A percentile compares a stretch with the other conserved stretches of the same genome.
phyloP scores from a whole-genome alignment of 2,888 invertebrate species.

The Thysanoteuthis rhombus region DNA sequence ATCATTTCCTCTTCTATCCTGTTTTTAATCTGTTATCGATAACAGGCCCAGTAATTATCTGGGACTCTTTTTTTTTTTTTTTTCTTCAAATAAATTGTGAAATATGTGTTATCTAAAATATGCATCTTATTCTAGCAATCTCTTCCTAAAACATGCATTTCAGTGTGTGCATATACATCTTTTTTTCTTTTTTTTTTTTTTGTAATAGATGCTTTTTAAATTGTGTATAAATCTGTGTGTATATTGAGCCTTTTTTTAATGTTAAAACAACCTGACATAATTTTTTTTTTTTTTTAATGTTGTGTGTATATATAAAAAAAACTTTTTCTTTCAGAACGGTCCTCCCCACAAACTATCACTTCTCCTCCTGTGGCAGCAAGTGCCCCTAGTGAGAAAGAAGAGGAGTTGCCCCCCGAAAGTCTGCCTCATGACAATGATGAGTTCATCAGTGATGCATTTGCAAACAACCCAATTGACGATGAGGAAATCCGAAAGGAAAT shows the following conservation, averaged over 20 bases:
- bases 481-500: constrained; percentile 75
- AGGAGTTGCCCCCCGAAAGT: constrained; percentile 50
- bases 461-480: constrained; percentile 67
- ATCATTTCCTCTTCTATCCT: background rate
- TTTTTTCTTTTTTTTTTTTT: too few species aligned
- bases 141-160: background rate
- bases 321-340: constrained; percentile 30
- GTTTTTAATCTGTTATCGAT: background rate
- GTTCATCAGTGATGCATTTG: constrained; percentile 82
- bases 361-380: constrained; percentile 18
- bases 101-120: background rate
- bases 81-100: background rate
- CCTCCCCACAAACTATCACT: constrained; percentile 28
- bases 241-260: background rate
- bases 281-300: background rate
- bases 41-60: background rate
- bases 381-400: constrained; percentile 38
- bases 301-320: background rate
- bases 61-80: background rate
- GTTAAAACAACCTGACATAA: background rate
- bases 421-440: constrained; percentile 73
- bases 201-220: background rate
- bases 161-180: background rate
- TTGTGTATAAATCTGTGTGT: background rate
- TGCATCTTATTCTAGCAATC: background rate